Conservation (phyloP, 2,888 invertebrate genomes). For the Marronus borbonicus region DNA sequence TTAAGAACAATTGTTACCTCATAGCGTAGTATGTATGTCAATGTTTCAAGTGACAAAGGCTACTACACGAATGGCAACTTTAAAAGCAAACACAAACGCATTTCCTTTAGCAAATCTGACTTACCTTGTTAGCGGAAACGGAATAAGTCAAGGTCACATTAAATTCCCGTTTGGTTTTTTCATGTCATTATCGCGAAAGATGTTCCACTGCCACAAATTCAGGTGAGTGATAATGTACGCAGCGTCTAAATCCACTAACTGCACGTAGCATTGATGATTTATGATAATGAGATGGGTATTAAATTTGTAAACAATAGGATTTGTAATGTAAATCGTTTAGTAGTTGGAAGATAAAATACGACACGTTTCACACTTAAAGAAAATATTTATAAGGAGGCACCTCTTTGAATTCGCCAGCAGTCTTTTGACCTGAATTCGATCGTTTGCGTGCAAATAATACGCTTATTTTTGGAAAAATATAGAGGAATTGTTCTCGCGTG, state of each 20-base stretch:
- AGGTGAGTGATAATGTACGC: neutral
- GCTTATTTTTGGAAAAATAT: too few species aligned
- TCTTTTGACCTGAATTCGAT: too few species aligned
- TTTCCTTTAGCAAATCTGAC: neutral
- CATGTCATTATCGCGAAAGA: slow-evolving; percentile 23
- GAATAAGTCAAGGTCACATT: slow-evolving; percentile 22
- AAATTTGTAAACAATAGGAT: slow-evolving; percentile 22
- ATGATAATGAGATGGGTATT: neutral
- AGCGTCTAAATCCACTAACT: neutral
- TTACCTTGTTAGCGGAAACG: slow-evolving; percentile 10
- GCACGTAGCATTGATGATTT: neutral
- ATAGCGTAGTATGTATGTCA: too few species aligned
- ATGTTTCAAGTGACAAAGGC: too few species aligned
- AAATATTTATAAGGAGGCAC: too few species aligned
- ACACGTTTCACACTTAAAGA: too few species aligned
- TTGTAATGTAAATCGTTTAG: neutral
- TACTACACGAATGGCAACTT: neutral
- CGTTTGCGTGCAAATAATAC: too few species aligned
- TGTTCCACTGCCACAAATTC: slow-evolving; percentile 34
- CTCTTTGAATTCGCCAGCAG: too few species aligned
- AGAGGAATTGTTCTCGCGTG: too few species aligned
- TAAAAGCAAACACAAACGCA: neutral
- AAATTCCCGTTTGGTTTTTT: slow-evolving; percentile 9
- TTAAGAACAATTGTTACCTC: too few species aligned
- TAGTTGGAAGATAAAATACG: neutral